Base-by-base conservation (phyloP, 2,888 invertebrate species). In the Plusia festucae region DNA sequence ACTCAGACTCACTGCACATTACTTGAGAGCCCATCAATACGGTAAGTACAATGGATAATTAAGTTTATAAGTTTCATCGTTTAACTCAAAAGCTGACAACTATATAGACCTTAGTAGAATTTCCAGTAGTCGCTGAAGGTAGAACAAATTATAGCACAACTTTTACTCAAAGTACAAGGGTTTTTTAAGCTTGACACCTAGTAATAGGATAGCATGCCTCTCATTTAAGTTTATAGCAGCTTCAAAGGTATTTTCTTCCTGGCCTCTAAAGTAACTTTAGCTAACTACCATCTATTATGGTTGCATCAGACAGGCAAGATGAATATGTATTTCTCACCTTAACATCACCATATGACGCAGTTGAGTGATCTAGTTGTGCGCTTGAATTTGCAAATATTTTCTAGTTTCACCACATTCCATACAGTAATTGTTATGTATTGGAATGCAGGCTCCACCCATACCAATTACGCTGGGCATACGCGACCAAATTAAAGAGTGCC, bases 1-100 rank as follows among this genome's bases (percentile, higher is more conserved):
- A 24, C 95, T 99, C 34, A 95, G 98, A 60, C 96, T 98, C 68
- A 97, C 98, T 0, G 98, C 98, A 1, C 97, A 98, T 79, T 98
- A 97, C 85, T 93, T 99, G 51, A 96, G 98, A 60, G 96, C 97
- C 78, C 97, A 98, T 89, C 95, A 95, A 63, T 95, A 96, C 77
- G 96, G 96, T 88, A 84, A 91, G 88, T 85, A 15, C 13, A 15
- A 40, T 9, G 8, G 8, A 0, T 30, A 30, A 9, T 30, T 9
- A 30, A 30, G 30, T 9, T 30, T 30, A 24, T 5, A 24, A n/a
- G n/a, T n/a, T n/a, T n/a, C n/a, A n/a, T n/a, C n/a, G n/a, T n/a
- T n/a, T n/a, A n/a, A n/a, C n/a, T n/a, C n/a, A n/a, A n/a, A n/a
- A n/a, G n/a, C 27, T 27, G 27, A 27, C 27, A n/a, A 27, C 27